These are phyloP conservation scores for Cantharis rustica DNA, from an alignment of 2,888 invertebrate genomes.

Conservation along the genomic window DNA sequence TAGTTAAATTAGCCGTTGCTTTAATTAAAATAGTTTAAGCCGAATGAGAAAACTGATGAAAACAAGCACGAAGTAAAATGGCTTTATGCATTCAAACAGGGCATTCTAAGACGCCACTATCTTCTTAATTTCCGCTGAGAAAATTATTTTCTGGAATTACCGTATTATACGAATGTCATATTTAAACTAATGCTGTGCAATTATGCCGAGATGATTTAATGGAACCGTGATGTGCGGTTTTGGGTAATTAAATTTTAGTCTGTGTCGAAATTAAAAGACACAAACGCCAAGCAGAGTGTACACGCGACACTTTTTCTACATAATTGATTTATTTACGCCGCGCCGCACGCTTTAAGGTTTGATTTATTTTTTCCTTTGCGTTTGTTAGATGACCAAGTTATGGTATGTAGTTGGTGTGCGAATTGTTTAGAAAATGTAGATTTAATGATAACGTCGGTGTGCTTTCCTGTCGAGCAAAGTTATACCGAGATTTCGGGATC, in stretches of 20 bases:
- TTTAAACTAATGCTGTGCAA: constrained; percentile 38
- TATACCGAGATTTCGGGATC: constrained; percentile 5
- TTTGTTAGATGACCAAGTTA: not conserved
- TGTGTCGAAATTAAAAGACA: constrained; percentile 34
- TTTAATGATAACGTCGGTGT: not conserved
- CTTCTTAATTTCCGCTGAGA: constrained; percentile 52
- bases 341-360: not conserved
- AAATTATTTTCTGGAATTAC: constrained; percentile 49
- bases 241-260: constrained; percentile 33
- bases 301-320: not conserved
- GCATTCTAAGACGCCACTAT: constrained; percentile 42
- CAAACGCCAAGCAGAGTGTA: constrained; percentile 10
- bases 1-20: constrained; percentile 57
- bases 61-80: constrained; percentile 48
- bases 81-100: constrained; percentile 45
- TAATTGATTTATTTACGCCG: not conserved
- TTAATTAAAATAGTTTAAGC: constrained; percentile 58
- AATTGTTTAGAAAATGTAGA: not conserved
- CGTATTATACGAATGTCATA: constrained; percentile 43
- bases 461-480: not conserved
- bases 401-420: not conserved
- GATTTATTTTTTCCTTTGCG: not conserved
- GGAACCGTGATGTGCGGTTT: constrained; percentile 34
- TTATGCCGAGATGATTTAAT: constrained; percentile 32
- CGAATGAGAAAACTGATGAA: constrained; percentile 53